Evolutionary conservation across 2,888 invertebrate genomes (phyloP), one percentile per base, ranked within the genome.

Genomic region (Gymnosoma rotundatum): DNA sequence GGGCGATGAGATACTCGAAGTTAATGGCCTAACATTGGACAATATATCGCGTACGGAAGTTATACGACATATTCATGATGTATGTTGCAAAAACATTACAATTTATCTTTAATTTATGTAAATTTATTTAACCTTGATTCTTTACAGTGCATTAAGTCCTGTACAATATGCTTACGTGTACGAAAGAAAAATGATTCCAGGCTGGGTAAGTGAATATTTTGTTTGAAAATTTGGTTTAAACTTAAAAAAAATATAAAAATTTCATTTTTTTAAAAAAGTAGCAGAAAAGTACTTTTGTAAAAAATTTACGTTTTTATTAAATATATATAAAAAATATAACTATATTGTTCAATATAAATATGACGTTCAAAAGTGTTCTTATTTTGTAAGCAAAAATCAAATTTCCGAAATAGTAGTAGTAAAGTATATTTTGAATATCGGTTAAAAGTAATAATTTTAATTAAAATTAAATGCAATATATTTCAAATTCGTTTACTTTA

Each of bases 1-100:
- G 90, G 98, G 98, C 84, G 98, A 99, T 93, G 99, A 99, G 93
- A 98, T 99, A 92, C 94, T 99, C 93, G 98, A 98, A 93, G 97
- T 99, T 88, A 99, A 99, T 93, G 99, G 98, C 89, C 96, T 96
- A 88, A 95, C 95, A 87, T 93, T 99, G 90, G 97, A 98, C 89
- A 97, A 98, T 93, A 97, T 97, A 93, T 96, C 97, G 81, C 96
- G 98, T 91, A 95, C 97, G 0, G 98, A 98, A 93, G 97, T 98
- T 90, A 96, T 98, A 89, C 96, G 96, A 48, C 97, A 98, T 92
- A 98, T 99, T 91, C 98, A 98, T 92, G 97, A 98, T 96, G 98
- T 98, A 93, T 92, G 92, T 88, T 7, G 32, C 32, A n/a, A 42
- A 42, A 1, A 42, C 7, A 42, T 12, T 4, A 8, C 0, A 54